Evolutionary conservation across 2,797 vertebrate genomes (phyloP).

Genomic region (Sphenopsis melanotis): DNA sequence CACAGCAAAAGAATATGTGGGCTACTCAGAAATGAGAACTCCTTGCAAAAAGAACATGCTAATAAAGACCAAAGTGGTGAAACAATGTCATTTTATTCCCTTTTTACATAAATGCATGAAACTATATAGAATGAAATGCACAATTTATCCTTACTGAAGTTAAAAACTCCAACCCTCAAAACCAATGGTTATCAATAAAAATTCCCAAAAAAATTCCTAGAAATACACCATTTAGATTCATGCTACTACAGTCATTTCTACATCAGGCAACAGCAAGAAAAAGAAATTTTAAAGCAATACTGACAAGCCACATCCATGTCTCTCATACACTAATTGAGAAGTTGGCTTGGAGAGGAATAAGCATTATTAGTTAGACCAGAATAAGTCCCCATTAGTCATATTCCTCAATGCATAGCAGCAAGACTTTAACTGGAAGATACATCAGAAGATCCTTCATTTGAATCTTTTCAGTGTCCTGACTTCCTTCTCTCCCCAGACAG

Average conservation of each 20-base stretch:
- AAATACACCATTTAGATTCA: background rate
- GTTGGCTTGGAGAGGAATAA: background rate
- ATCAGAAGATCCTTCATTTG: background rate
- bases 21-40: background rate
- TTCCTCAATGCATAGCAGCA: background rate
- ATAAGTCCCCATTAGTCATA: background rate
- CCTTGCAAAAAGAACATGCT: constrained; percentile 22
- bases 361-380: background rate
- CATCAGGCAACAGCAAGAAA: background rate
- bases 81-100: background rate
- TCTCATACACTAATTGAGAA: background rate
- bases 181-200: background rate
- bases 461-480: background rate
- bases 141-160: background rate
- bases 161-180: background rate
- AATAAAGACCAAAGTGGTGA: background rate
- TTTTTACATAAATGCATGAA: background rate
- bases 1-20: background rate
- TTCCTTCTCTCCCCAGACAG: background rate
- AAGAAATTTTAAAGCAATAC: background rate
- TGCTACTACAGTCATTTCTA: background rate
- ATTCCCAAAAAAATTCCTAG: background rate
- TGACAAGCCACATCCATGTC: background rate
- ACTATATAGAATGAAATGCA: background rate
- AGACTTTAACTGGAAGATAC: background rate